These are phyloP conservation scores for Tonatia bakeri DNA, from an alignment of 2,113 vertebrate genomes.

Conservation along the genomic window DNA sequence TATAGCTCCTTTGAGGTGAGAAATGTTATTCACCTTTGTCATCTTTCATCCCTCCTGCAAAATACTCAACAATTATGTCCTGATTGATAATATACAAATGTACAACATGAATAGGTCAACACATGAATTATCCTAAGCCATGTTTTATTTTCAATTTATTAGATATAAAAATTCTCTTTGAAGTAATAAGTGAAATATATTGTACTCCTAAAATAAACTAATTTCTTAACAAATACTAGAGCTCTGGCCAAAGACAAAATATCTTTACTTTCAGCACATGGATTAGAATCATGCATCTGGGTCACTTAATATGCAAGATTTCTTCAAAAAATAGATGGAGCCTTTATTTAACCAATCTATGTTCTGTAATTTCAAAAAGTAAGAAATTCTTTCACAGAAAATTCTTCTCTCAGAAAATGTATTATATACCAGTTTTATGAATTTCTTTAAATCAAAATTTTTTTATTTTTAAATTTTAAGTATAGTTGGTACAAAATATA, in stretches of 20 bases:
- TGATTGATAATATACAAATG: background rate
- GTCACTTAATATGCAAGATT: background rate
- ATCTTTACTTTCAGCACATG: background rate
- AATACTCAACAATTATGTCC: background rate
- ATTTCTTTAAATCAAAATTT: background rate
- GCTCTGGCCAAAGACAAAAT: background rate
- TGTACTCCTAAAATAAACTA: background rate
- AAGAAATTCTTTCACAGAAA: background rate
- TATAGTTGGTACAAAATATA: background rate
- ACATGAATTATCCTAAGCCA: background rate
- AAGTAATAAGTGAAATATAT: background rate
- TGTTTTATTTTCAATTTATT: background rate
- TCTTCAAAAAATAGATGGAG: background rate
- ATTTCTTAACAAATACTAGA: background rate
- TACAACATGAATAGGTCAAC: background rate
- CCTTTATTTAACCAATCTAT: background rate
- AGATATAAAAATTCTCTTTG: background rate
- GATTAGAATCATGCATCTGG: background rate
- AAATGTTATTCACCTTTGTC: background rate
- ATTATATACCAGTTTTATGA: background rate
- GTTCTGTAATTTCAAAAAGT: background rate
- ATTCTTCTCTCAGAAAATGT: background rate
- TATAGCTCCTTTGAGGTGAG: background rate
- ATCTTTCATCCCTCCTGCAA: background rate
- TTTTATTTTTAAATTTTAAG: background rate